These are phyloP conservation scores for Panthera leo DNA, from an alignment of 2,113 vertebrate genomes.

Conservation along the genomic window DNA sequence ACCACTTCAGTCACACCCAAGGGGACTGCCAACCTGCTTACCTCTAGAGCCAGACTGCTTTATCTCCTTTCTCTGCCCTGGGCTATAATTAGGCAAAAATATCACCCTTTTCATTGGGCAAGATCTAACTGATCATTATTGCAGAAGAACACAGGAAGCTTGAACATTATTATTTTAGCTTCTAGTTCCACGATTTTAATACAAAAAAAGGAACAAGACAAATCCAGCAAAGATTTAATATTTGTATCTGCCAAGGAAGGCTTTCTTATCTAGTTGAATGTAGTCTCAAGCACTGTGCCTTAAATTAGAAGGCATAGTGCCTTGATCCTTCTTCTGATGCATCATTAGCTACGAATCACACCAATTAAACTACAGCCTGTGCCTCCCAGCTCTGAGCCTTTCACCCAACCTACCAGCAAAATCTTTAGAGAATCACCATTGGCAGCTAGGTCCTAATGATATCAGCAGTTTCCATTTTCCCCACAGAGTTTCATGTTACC, in stretches of 20 bases:
- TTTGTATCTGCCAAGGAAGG: slow-evolving; percentile 12
- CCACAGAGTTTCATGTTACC: not conserved
- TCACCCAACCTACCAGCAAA: not conserved
- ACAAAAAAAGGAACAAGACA: slow-evolving; percentile 9
- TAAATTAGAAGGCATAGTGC: slow-evolving; percentile 13
- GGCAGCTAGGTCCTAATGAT: not conserved
- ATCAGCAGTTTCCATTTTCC: not conserved
- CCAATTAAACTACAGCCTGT: not conserved
- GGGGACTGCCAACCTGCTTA: not conserved
- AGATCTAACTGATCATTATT: slow-evolving; percentile 50
- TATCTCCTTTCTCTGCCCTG: not conserved
- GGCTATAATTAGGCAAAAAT: slow-evolving; percentile 44
- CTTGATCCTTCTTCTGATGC: not conserved
- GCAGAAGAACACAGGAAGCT: slow-evolving; percentile 11
- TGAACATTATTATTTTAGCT: slow-evolving; percentile 54
- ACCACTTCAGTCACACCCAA: not conserved
- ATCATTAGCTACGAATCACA: not conserved
- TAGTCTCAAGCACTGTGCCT: not conserved
- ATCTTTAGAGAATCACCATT: not conserved
- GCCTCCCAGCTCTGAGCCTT: not conserved
- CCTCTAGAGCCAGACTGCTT: slow-evolving; percentile 28
- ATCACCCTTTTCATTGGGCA: not conserved
- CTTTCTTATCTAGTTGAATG: slow-evolving; percentile 10
- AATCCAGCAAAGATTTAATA: not conserved
- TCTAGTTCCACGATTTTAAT: slow-evolving; percentile 23